Base-by-base conservation (phyloP, 2,888 invertebrate genomes). In the Nephrotoma appendiculata region DNA sequence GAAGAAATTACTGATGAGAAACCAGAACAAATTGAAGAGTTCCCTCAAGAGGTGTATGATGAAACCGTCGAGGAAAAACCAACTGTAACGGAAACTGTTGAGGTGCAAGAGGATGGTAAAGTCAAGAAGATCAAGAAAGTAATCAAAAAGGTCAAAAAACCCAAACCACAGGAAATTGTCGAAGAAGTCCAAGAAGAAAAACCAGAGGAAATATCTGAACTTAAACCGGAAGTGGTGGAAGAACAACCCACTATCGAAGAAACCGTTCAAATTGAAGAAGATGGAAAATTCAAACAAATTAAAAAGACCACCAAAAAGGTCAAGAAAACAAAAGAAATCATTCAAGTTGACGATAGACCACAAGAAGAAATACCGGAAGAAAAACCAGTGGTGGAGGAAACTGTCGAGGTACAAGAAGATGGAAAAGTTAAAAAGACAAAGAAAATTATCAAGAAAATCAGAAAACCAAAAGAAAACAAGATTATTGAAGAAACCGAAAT, bases 401-500 rank as follows among this genome's bases (percentile, higher is more conserved):
- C 89, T 0, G 89, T 90, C 86, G 90, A 90, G 88, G 88, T 89
- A 86, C 88, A 89, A 88, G 71, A 31, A 71, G 71, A 71, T 71
- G 71, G 71, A 71, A 71, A 71, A 31, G 71, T 71, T 9, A 71
- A 71, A 31, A 71, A 71, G 9, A 71, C 71, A 5, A 71, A 71
- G 31, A 71, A 71, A 71, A 9, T 71, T 71, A 71, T 31, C 31
- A 71, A 71, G 11, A 71, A 71, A 31, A 71, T 71, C 71, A 71
- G 71, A 31, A 71, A 31, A 71, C 71, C 71, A 31, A 71, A 71
- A 71, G 71, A 71, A 9, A 71, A 71, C 31, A 71, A 71, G 71
- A 31, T 71, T 5, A 7, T 71, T 71, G 71, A 91, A 12, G 91
- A 91, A 87, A 91, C 92, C 88, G 71, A 71, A 71, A 71, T 71